phyloP scores from a whole-genome alignment of 2,797 vertebrate genomes.

The Alectoris magna region DNA sequence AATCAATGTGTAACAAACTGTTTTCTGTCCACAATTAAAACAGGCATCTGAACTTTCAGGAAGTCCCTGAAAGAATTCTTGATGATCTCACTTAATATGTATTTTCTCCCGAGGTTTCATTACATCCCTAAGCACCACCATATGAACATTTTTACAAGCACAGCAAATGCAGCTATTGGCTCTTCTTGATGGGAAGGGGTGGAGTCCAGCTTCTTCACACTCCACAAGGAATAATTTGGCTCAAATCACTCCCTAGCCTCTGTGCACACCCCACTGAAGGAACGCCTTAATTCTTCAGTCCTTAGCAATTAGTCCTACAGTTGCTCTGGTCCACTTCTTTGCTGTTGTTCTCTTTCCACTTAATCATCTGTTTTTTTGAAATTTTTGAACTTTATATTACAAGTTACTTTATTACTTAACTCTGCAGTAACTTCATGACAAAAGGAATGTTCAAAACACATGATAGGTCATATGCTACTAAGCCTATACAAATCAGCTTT shows the following conservation, averaged over 20 bases:
- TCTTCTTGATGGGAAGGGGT: neutral
- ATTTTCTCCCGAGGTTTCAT: neutral
- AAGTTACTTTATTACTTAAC: neutral
- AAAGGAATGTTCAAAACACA: neutral
- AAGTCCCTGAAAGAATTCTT: neutral
- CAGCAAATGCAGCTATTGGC: neutral
- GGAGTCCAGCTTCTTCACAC: neutral
- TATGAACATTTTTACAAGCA: neutral
- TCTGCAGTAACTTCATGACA: too few species aligned
- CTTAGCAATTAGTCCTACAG: neutral
- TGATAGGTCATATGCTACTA: neutral
- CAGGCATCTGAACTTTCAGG: neutral
- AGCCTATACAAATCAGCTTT: neutral
- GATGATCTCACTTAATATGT: neutral
- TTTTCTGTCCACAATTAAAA: neutral
- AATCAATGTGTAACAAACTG: neutral
- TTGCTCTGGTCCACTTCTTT: neutral
- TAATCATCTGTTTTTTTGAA: neutral
- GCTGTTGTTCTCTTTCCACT: neutral
- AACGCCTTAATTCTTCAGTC: neutral
- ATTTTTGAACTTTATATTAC: neutral
- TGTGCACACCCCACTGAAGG: neutral
- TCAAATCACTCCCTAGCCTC: neutral
- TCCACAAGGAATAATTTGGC: neutral
- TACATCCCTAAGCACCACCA: neutral